phyloP scores from a whole-genome alignment of 2,113 vertebrate species.

The Podocnemis expansa region DNA sequence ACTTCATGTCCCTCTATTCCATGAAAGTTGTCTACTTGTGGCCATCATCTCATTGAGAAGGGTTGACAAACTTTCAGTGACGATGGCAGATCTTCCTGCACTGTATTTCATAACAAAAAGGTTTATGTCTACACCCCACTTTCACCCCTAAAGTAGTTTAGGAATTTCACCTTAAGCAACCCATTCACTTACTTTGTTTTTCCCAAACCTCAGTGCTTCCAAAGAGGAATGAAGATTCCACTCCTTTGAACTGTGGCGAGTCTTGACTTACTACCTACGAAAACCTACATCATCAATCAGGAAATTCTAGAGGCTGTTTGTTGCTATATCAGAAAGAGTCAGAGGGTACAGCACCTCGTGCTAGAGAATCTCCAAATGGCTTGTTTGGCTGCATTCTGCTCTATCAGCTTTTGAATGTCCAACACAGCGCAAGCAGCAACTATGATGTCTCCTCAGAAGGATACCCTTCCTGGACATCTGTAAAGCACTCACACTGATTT shows the following conservation, averaged over 20 bases:
- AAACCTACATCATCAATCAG: background rate
- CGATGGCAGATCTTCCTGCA: too few species aligned
- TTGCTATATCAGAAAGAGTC: background rate
- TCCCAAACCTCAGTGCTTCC: background rate
- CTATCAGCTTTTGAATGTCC: background rate
- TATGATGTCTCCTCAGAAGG: background rate
- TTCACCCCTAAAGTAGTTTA: background rate
- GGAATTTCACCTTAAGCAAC: background rate
- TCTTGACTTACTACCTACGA: background rate
- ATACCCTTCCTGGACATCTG: background rate
- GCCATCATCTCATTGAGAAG: too few species aligned
- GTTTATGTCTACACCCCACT: background rate
- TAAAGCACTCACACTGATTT: background rate
- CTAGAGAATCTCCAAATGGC: background rate
- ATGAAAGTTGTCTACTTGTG: too few species aligned
- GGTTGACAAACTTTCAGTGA: too few species aligned
- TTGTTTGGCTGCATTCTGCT: background rate
- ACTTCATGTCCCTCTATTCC: too few species aligned
- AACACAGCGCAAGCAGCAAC: background rate
- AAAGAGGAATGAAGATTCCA: too few species aligned
- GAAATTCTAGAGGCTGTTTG: background rate
- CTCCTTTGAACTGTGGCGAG: background rate
- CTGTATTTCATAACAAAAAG: too few species aligned
- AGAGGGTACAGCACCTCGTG: background rate
- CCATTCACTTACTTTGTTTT: background rate